A percentile compares a stretch with the other conserved stretches of the same genome.
phyloP scores from a whole-genome alignment of 2,797 vertebrate species.

The Vultur gryphus region DNA sequence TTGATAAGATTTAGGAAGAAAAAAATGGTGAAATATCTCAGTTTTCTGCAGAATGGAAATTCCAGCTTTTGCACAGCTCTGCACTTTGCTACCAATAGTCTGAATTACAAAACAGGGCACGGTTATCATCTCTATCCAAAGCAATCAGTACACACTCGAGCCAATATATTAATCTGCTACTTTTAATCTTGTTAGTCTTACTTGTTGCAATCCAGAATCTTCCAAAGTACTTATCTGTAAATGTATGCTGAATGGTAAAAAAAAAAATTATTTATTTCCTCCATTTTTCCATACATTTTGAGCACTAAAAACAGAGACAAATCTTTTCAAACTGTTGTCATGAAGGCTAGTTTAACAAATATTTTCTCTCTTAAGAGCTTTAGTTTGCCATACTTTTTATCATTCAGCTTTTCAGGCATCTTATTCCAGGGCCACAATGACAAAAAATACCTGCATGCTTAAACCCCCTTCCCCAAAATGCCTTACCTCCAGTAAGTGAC shows the following conservation, averaged over 20 bases:
- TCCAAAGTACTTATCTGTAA: not conserved
- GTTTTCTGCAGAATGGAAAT: not conserved
- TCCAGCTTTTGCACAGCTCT: not conserved
- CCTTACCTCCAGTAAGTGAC: not conserved
- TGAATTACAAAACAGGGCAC: not conserved
- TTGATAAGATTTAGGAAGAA: not conserved
- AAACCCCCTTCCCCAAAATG: not conserved
- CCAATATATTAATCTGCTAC: not conserved
- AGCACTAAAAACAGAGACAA: not conserved
- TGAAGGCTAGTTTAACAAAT: not conserved
- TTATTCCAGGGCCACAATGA: not conserved
- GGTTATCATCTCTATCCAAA: not conserved
- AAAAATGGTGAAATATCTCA: not conserved
- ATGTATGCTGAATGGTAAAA: not conserved
- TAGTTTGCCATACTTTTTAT: not conserved
- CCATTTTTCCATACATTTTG: not conserved
- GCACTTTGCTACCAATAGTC: not conserved
- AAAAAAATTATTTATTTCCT: not conserved
- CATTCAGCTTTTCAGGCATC: not conserved
- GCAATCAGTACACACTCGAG: not conserved
- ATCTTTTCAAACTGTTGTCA: not conserved
- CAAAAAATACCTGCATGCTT: not conserved
- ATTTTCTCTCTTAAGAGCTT: not conserved
- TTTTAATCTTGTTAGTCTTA: not conserved
- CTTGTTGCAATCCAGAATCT: not conserved